phyloP scores from a whole-genome alignment of 2,888 invertebrate genomes.

The Taenaris catops region DNA sequence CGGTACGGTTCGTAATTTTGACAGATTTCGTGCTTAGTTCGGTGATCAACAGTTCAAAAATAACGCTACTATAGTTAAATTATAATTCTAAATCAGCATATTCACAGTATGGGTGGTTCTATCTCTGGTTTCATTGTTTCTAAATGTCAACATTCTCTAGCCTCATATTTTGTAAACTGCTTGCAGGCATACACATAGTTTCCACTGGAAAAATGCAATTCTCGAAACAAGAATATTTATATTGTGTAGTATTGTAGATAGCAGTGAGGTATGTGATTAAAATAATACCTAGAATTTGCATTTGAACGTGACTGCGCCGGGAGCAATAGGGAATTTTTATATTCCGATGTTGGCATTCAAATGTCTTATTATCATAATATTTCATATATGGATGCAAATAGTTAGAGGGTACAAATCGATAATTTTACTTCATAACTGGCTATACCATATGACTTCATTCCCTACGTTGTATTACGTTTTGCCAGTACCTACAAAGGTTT shows the following conservation, averaged over 20 bases:
- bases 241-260: constrained; percentile 13
- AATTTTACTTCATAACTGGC: too few relatives aligned
- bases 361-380: constrained; percentile 8
- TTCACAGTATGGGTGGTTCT: too few relatives aligned
- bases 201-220: constrained; percentile 14
- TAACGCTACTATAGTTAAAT: constrained; percentile 2
- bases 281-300: constrained; percentile 26
- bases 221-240: constrained; percentile 13
- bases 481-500: too few relatives aligned
- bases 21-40: too few relatives aligned
- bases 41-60: constrained; percentile 1
- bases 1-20: too few relatives aligned
- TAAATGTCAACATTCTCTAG: neutral
- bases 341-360: constrained; percentile 11
- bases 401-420: too few relatives aligned
- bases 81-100: too few relatives aligned
- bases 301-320: constrained; percentile 19
- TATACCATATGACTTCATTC: too few relatives aligned
- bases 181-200: neutral
- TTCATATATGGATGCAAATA: constrained; percentile 1
- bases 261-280: constrained; percentile 22
- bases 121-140: neutral
- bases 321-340: constrained; percentile 17
- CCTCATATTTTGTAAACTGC: neutral
- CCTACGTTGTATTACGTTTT: too few relatives aligned